A percentile compares a stretch with the other conserved stretches of the same genome.
These are phyloP conservation scores for Felis chaus DNA, from an alignment of 2,113 vertebrate species.

Conservation along the genomic window DNA sequence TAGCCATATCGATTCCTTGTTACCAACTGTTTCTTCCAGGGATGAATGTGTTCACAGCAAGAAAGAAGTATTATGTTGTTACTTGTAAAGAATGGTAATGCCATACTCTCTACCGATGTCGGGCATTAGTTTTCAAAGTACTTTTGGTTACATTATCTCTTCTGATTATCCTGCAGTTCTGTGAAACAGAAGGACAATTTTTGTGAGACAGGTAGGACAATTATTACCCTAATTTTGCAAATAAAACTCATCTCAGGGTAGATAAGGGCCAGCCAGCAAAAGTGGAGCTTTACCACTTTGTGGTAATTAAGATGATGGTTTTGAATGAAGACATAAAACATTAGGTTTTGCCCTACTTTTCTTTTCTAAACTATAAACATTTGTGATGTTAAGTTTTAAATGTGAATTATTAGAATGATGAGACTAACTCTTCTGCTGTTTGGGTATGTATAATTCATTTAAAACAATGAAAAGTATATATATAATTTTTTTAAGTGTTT, in stretches of 20 bases:
- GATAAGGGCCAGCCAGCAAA: not conserved
- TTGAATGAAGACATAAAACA: conserved; percentile 25
- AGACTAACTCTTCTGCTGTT: conserved; percentile 21
- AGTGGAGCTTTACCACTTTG: not conserved
- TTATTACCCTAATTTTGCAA: conserved; percentile 29
- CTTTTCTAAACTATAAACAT: conserved; percentile 40
- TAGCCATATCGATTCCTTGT: conserved; percentile 24
- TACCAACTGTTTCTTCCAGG: not conserved
- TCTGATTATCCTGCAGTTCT: conserved; percentile 21
- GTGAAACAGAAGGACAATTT: conserved; percentile 35
- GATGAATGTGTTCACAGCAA: conserved; percentile 29
- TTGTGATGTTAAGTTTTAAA: conserved; percentile 36
- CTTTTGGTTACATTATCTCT: not conserved
- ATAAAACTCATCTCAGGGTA: not conserved
- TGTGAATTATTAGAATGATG: conserved; percentile 11
- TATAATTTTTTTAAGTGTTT: too few relatives aligned
- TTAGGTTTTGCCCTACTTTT: conserved; percentile 9
- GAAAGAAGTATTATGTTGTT: conserved; percentile 36
- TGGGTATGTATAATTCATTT: conserved; percentile 17
- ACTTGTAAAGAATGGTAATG: not conserved
- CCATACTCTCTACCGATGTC: not conserved
- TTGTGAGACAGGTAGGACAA: not conserved
- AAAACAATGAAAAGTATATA: not conserved
- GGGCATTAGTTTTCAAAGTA: conserved; percentile 24
- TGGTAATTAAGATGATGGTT: not conserved